phyloP scores from a whole-genome alignment of 2,888 invertebrate genomes.

The Zeuzera pyrina region DNA sequence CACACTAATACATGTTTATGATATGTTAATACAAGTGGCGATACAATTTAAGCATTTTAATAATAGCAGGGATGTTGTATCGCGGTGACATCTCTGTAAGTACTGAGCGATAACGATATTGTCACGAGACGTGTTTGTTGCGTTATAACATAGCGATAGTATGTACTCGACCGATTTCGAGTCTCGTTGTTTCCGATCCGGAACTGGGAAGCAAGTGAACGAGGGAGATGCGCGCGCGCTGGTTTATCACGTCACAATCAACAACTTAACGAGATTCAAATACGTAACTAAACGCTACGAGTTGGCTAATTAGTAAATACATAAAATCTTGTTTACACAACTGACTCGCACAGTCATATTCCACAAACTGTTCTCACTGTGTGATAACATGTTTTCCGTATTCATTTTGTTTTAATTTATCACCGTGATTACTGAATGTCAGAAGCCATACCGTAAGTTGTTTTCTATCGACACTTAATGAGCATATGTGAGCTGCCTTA shows the following conservation, averaged over 20 bases:
- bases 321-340: too few relatives aligned
- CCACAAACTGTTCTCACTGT: too few relatives aligned
- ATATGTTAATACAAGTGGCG: constrained; percentile 15
- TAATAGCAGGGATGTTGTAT: constrained; percentile 31
- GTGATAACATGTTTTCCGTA: too few relatives aligned
- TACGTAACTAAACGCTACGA: constrained; percentile 8
- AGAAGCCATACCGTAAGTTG: too few relatives aligned
- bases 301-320: too few relatives aligned
- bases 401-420: too few relatives aligned
- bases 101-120: constrained; percentile 56
- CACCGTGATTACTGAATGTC: too few relatives aligned
- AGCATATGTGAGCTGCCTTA: too few relatives aligned
- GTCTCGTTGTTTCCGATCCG: constrained; percentile 26
- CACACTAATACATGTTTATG: constrained; percentile 20
- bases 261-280: constrained; percentile 6
- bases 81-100: constrained; percentile 53
- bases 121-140: constrained; percentile 55
- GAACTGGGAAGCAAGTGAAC: constrained; percentile 25
- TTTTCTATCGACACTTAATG: too few relatives aligned
- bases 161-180: constrained; percentile 31
- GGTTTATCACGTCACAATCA: background rate
- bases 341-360: too few relatives aligned
- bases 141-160: constrained; percentile 43
- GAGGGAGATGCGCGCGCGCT: constrained; percentile 18
- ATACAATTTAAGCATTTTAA: constrained; percentile 23